Evolutionary conservation across 1,140 invertebrate species (phyloP), one percentile per base, ranked within the genome.

Genomic region (Drosophila grimshawi): DNA sequence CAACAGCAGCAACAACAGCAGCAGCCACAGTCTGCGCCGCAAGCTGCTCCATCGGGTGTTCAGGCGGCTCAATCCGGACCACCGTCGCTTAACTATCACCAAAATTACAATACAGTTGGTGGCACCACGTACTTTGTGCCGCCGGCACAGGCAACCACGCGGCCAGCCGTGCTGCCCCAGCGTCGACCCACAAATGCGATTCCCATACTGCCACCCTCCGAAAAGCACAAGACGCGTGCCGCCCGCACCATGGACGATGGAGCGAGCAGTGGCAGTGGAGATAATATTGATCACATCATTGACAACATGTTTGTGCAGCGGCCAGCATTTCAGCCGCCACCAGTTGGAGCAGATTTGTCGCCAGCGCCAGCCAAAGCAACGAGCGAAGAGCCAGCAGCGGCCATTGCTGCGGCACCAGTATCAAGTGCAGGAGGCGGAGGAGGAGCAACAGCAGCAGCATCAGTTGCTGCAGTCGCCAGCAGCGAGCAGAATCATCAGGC

Each of bases 281-380:
- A 94, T 55, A 94, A 94, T 67, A 94, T 94, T 46, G 94, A 94
- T 73, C 93, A 94, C 67, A 94, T 94, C 43, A 94, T 94, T 2
- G 94, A 94, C 63, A 94, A 94, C 63, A 94, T 94, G 94, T 94
- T 94, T 69, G 94, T 94, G 3, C 94, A 94, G 6, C 93, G 94
- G 78, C 93, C 93, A 32, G 92, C 93, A 32, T 89, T 90, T 56
- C 92, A 92, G 67, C 79, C 91, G 30, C 70, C 85, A 29, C 60
- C 75, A 37, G 41, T 30, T 3, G 57, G 29, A 11, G 63, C 56
- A 0, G 65, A 67, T 10, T 39, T 57, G 3, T 56, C 45, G 5
- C 45, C 33, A 4, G 55, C 70, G 19, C 52, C 63, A 29, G 51
- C 29, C 8, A 63, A 45, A 11, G 29, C 61, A 46, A 5, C 62